Base-by-base conservation (phyloP, 1,140 invertebrate genomes). In the Diorhabda sublineata region DNA sequence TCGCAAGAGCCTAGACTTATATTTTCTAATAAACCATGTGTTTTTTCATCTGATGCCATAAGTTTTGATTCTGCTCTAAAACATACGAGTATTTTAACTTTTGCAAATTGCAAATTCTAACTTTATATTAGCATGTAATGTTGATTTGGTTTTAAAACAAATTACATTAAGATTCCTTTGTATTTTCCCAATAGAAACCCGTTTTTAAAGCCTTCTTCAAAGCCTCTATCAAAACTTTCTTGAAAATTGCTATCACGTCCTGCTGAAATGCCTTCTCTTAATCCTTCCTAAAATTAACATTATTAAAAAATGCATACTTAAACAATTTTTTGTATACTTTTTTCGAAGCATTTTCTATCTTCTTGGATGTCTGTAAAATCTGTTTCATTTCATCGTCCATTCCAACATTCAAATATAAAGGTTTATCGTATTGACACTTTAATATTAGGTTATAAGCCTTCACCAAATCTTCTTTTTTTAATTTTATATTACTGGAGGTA, bases 191-290 rank as follows among this genome's bases (percentile, higher is more conserved):
- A 9, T 26, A 60, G 57, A 67, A 60, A 67, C 11, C 45, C 70
- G n/a, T 61, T 69, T n/a, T 45, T 44, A 63, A 71, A 71, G 5
- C 71, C 67, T 41, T 66, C 56, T 59, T 57, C 74, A 60, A 85
- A 84, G 3, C 87, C 87, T 47, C 72, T 76, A 70, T 88, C 84
- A 75, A 89, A 89, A 69, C 83, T 82, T 3, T 80, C 68, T 77
- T 89, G 87, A 58, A 86, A 85, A 26, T 82, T 83, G 42, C 78
- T 73, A 45, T 85, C 76, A 43, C 81, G 72, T 56, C 87, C 87
- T 76, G 83, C 83, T 5, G 82, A 76, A 44, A 85, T 73, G 5
- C 87, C 87, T 77, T 88, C 86, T 64, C 81, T 79, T 67, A 83
- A 87, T 45, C 86, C 87, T 59, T 80, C 75, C 86, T 87, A 44